Conservation (phyloP, 2,888 invertebrate genomes). For the Hedychridium roseum region DNA sequence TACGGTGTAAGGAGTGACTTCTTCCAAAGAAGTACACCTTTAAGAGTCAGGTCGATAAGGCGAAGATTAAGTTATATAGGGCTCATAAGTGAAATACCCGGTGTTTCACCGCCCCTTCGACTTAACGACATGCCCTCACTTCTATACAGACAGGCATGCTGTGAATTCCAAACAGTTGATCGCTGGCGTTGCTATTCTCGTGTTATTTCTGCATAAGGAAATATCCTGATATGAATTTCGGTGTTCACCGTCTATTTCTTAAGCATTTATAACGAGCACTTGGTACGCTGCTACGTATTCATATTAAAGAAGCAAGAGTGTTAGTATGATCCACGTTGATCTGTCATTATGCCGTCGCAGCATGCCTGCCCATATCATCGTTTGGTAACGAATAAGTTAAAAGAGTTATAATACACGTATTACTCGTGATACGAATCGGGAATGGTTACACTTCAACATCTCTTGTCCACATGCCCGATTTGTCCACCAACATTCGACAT, state of each 20-base stretch:
- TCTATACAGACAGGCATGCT: conserved; percentile 28
- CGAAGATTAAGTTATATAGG: conserved; percentile 9
- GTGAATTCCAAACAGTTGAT: conserved; percentile 26
- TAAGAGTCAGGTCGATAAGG: conserved; percentile 22
- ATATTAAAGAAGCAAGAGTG: no score
- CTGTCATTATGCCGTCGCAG: no score
- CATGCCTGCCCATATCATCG: conserved; percentile 12
- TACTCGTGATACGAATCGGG: conserved; percentile 32
- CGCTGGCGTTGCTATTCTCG: no score
- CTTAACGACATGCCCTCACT: conserved; percentile 21
- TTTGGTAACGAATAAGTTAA: conserved; percentile 55
- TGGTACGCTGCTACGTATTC: no score
- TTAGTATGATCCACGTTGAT: no score
- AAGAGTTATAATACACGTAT: conserved; percentile 59
- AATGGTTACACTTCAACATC: conserved; percentile 18
- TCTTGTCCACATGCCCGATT: no score
- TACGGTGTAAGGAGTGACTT: conserved; percentile 54
- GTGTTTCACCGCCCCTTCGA: no score
- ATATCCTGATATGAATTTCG: no score
- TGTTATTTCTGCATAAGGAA: no score
- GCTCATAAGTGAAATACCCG: no score
- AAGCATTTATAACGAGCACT: no score
- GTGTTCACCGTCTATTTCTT: no score
- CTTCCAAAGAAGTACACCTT: conserved; percentile 52
- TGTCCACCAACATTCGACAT: neutral